Evolutionary conservation across 2,888 invertebrate genomes (phyloP), one percentile per base, ranked within the genome.

Genomic region (Caenorhabditis sp.): DNA sequence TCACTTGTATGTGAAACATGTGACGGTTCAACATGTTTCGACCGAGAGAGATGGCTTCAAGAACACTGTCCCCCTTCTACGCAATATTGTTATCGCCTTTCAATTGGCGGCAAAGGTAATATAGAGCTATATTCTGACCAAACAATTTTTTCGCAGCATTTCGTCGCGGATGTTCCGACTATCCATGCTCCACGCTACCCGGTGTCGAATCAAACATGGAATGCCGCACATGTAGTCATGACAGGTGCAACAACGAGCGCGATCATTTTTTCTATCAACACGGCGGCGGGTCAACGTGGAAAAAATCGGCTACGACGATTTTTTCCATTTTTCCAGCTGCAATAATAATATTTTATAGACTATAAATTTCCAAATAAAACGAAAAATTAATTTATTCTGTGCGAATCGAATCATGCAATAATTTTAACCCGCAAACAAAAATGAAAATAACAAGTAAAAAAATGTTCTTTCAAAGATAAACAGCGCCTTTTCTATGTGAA

Each of bases 181-280:
- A 24, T 58, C 67, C 72, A 26, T 72, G 72, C 53, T 50, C 64
- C n/a, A 58, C 26, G 17, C 51, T 72, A 26, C 72, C 72, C 2
- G 72, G 67, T 23, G 64, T 72, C 8, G 67, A 63, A 50, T 14
- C 51, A 10, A 51, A 24, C n/a, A 67, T 62, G 36, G 72, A 72
- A 31, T 72, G 72, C 26, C 26, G 72, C 23, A 68, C 67, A 14
- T 72, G 72, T 58, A 68, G 62, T 65, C 65, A 67, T 12, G 72
- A 72, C 58, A 67, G 72, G 49, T 71, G 71, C 51, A 71, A 71
- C 58, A 66, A 71, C 43, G 71, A 71, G 51, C 66, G 66, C 0
- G 71, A 71, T 53, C 51, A 50, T 26, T 66, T 63, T 21, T 71
- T 60, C 57, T 62, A 63, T 60, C 66, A 71, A 23, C 66, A 58